These are phyloP conservation scores for Xanthorhoe designata DNA, from an alignment of 2,888 invertebrate species.

Conservation along the genomic window DNA sequence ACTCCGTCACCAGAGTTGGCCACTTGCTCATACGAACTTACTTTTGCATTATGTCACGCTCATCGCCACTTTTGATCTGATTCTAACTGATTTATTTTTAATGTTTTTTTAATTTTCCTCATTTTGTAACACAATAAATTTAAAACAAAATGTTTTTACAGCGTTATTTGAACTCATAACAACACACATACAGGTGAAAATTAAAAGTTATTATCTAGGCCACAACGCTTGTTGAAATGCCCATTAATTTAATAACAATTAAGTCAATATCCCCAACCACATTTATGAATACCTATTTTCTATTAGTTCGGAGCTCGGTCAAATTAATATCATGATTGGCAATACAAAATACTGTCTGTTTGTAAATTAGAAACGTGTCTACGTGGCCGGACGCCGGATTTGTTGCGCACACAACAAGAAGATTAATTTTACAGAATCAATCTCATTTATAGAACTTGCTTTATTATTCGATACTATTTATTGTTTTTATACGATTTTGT, in stretches of 20 bases:
- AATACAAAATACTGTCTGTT: constrained; percentile 47
- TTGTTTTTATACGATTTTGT: background rate
- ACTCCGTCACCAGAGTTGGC: no score
- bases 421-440: constrained; percentile 49
- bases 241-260: background rate
- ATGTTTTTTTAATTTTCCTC: no score
- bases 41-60: no score
- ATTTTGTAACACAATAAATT: no score
- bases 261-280: background rate
- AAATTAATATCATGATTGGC: constrained; percentile 30
- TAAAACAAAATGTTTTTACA: no score
- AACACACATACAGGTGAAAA: no score
- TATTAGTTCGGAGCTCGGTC: constrained; percentile 11
- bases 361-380: constrained; percentile 65
- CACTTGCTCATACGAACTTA: no score
- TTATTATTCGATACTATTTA: background rate
- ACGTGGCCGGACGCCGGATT: constrained; percentile 47
- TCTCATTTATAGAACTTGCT: constrained; percentile 26
- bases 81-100: no score
- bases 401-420: constrained; percentile 41
- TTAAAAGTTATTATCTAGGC: no score
- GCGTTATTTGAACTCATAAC: no score
- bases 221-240: no score
- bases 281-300: constrained; percentile 2
- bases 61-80: no score